Evolutionary conservation across 2,888 invertebrate species (phyloP).

Genomic region (Drosophila austrosaltans): DNA sequence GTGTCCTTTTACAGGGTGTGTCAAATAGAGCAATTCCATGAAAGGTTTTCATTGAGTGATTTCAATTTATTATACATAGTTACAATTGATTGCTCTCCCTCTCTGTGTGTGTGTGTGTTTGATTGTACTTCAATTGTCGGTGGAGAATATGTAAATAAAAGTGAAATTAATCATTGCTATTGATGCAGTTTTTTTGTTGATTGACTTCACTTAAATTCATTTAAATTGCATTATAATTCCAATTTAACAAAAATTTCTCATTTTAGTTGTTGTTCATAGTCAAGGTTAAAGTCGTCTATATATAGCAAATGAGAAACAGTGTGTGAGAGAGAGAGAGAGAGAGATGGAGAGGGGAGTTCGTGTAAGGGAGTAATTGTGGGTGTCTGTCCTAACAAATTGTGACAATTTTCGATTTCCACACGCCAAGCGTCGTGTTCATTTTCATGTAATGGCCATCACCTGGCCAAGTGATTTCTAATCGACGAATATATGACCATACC

Average conservation of each 20-base stretch:
- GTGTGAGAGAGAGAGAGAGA: no score
- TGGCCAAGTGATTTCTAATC: conserved; percentile 10
- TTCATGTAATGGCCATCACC: conserved; percentile 12
- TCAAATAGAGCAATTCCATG: neutral
- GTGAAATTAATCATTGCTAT: conserved; percentile 59
- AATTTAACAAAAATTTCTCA: conserved; percentile 2
- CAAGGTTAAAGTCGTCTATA: neutral
- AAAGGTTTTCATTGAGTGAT: conserved; percentile 10
- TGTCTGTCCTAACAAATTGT: neutral
- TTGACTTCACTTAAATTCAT: conserved; percentile 16
- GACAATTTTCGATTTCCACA: conserved; percentile 12
- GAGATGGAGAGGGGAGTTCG: no score
- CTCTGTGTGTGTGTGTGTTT: conserved; percentile 25
- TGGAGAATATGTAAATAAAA: conserved; percentile 58
- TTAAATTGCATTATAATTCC: conserved; percentile 48
- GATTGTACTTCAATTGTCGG: conserved; percentile 56
- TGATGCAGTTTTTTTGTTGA: conserved; percentile 30
- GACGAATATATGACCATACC: neutral
- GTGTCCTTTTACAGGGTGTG: conserved; percentile 46
- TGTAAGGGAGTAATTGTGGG: neutral
- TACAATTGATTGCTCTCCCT: conserved; percentile 44
- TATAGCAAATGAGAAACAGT: neutral
- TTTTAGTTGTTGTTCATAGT: neutral
- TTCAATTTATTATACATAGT: conserved; percentile 50
- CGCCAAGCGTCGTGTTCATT: conserved; percentile 4